Base-by-base conservation (phyloP, 2,113 vertebrate species). In the Taxidea taxus region DNA sequence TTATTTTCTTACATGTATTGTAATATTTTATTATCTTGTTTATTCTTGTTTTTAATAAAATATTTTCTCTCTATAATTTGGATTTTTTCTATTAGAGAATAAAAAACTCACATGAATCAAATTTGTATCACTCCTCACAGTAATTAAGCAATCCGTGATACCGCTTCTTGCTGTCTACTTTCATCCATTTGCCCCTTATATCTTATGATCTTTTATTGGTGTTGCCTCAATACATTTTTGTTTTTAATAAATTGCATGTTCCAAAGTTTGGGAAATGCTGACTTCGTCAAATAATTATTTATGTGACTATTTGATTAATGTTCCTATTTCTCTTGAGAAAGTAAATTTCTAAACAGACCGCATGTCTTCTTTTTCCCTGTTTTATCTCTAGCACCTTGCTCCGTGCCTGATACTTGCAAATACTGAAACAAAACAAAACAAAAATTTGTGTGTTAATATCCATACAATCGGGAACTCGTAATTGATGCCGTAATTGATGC, bases 261-360 rank as follows among this genome's bases (percentile, higher is more conserved):
- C n/a, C 37, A 91, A 83, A 89, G 81, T 95, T 97, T 87, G 34
- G 72, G 78, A 97, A 97, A 94, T 97, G 93, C 94, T 97, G 96
- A 97, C 74, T 90, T 85, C 70, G 56, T 91, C 62, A 87, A 95
- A 81, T 93, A 86, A 96, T 95, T 88, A 91, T 82, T 91, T 80
- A 13, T 90, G 16, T 94, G 91, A 93, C 89, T 92, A 49, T 95
- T 77, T 96, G 97, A 97, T 97, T 85, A 97, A 98, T 97, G 82
- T 86, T 93, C 93, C 77, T 82, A 60, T 88, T n/a, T 77, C 31
- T 92, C 49, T 49, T 44, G 91, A 86, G 87, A 97, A 96, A 91
- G 86, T 97, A 89, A 77, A 3, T 88, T 97, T 93, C 54, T 25
- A 75, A 89, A 72, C 6, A 16, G 39, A 58, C 23, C 8, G 7